Conservation (phyloP, 2,113 vertebrate species). For the Pycnonotus jocosus region DNA sequence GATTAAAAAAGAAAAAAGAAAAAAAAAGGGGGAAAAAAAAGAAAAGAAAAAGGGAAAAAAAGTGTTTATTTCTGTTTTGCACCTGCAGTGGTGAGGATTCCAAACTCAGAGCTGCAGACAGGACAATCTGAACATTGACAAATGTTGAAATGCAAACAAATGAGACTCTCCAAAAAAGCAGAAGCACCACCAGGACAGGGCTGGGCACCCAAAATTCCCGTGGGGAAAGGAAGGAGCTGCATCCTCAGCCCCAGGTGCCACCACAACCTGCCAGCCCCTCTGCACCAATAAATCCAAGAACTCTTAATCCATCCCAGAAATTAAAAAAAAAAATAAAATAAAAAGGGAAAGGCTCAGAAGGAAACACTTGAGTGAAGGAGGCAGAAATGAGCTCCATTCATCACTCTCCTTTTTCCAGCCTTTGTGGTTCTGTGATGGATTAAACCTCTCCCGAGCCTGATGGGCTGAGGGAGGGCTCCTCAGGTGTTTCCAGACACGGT, state of each 20-base stretch:
- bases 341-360: not conserved
- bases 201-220: not conserved
- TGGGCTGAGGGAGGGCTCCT: not conserved
- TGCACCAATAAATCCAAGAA: not conserved
- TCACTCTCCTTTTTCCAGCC: not conserved
- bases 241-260: not conserved
- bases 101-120: not conserved
- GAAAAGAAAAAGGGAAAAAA: no score
- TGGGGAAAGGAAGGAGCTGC: not conserved
- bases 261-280: not conserved
- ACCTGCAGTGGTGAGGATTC: not conserved
- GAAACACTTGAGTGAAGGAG: not conserved
- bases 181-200: not conserved
- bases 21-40: no score
- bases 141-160: rapidly evolving
- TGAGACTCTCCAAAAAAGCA: rapidly evolving
- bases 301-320: not conserved
- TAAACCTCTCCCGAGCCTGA: not conserved
- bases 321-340: not conserved
- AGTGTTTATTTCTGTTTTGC: not conserved
- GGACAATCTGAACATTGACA: not conserved
- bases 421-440: not conserved
- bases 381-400: not conserved
- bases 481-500: not conserved
- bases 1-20: no score